A percentile compares a stretch with the other conserved stretches of the same genome.
Conservation (phyloP, 1,140 invertebrate genomes). For the Drosophila repleta region DNA sequence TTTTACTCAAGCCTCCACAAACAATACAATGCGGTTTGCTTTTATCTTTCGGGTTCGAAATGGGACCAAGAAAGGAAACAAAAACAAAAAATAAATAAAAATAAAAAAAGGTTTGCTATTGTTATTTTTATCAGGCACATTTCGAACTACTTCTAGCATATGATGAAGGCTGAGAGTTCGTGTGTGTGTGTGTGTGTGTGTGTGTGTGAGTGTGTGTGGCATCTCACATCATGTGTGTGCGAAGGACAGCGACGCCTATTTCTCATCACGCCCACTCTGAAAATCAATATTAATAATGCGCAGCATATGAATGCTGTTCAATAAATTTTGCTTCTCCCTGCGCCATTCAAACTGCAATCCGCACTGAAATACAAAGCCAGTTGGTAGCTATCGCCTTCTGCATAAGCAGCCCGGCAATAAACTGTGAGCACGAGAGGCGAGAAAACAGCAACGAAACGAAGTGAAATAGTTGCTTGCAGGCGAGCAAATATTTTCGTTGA, state of each 20-base stretch:
- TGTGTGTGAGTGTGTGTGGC: conserved; percentile 31
- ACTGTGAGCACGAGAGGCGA: conserved; percentile 11
- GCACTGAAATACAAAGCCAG: conserved; percentile 46
- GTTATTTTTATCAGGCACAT: conserved; percentile 54
- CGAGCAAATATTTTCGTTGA: conserved; percentile 21
- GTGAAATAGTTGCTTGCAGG: conserved; percentile 8
- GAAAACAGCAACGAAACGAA: background rate
- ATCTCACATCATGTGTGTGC: conserved; percentile 40
- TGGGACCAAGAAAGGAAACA: background rate
- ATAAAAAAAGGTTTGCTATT: conserved; percentile 23
- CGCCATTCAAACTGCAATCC: conserved; percentile 57
- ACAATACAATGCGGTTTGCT: conserved; percentile 24
- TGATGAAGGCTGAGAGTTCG: background rate
- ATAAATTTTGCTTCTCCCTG: conserved; percentile 71
- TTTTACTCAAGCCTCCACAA: conserved; percentile 3
- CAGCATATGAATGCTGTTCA: conserved; percentile 73
- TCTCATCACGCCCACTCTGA: conserved; percentile 36
- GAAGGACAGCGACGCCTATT: conserved; percentile 18
- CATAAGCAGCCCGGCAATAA: conserved; percentile 25
- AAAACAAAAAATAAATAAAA: background rate
- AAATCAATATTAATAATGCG: conserved; percentile 78
- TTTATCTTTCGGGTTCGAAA: conserved; percentile 29
- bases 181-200: conserved; percentile 18
- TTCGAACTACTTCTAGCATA: conserved; percentile 1
- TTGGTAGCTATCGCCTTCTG: conserved; percentile 19